Evolutionary conservation across 2,113 vertebrate species (phyloP), one percentile per base, ranked within the genome.

Genomic region (Syngnathoides biaculeatus): DNA sequence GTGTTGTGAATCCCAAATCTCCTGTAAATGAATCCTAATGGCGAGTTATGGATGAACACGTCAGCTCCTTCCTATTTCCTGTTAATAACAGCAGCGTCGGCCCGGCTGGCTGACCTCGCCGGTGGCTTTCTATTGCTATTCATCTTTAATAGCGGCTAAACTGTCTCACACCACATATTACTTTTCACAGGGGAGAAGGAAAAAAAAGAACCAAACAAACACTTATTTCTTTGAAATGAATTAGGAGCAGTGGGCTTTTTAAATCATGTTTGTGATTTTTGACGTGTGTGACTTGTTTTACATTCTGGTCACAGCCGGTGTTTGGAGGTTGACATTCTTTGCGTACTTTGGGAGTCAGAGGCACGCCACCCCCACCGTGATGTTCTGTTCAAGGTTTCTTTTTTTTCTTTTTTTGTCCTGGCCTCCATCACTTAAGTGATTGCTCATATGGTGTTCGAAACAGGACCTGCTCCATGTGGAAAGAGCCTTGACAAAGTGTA

Each of bases 1-100:
- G 79, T 85, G 86, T 77, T 72, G 73, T 73, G 83, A 87, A 86
- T 84, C 71, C 85, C 78, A 80, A 88, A 84, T 57, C 72, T 77
- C 71, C 81, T 73, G 79, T 83, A 78, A 85, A 84, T 79, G 73
- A 86, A 84, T 69, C 80, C 69, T 88, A 81, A 86, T 79, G 79
- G 63, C 79, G 73, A 79, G 80, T 87, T 86, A 20, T 80, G 74
- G 78, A 74, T 30, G 65, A 65, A 79, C 61, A 65, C n/a, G 65
- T 67, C 82, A 43, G 78, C 70, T 81, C 67, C 76, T 15, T 79
- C 80, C 77, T 48, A 83, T 87, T 86, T 87, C 84, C 87, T 79
- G 79, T 79, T 90, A 73, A 86, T 87, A 85, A 81, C 50, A 17
- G 43, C 12, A 73, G 75, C 74, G 50, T 52, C 69, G 8, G 81